Percentiles rank a stretch among this genome's conserved stretches.
These are phyloP conservation scores for Dasyornis broadbenti DNA, from an alignment of 2,113 vertebrate species.

Conservation along the genomic window DNA sequence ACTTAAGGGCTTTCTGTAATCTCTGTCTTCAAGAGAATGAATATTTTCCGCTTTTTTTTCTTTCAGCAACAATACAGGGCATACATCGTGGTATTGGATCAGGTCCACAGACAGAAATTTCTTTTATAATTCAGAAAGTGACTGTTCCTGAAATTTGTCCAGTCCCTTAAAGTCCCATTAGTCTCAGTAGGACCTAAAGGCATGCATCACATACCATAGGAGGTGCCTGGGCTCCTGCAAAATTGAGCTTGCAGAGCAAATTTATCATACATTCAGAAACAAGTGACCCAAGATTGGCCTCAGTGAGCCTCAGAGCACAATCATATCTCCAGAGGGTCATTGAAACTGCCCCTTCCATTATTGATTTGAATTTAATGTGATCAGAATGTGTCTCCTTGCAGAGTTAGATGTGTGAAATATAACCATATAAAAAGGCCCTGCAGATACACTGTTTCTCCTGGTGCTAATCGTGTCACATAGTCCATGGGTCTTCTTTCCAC, in stretches of 20 bases:
- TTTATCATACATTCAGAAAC: constrained; percentile 1
- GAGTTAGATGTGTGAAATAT: not conserved
- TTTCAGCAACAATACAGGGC: not conserved
- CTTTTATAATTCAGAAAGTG: not conserved
- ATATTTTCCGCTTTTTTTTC: not conserved
- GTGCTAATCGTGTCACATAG: not conserved
- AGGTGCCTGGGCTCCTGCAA: not conserved
- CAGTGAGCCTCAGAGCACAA: not conserved
- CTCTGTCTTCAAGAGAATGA: not conserved
- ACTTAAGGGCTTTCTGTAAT: not conserved
- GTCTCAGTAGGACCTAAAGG: not conserved
- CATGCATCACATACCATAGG: not conserved
- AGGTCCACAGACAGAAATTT: not conserved
- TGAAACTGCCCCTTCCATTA: not conserved
- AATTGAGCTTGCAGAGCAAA: not conserved
- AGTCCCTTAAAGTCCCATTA: not conserved
- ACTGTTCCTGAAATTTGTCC: not conserved
- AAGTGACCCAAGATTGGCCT: constrained; percentile 13
- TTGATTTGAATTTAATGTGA: not conserved
- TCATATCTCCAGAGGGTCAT: not conserved
- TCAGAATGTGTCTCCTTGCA: not conserved
- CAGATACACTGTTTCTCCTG: not conserved
- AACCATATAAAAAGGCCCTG: not conserved
- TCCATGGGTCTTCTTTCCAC: not conserved
- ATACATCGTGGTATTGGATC: not conserved